Percentiles rank a stretch among this genome's conserved stretches.
Evolutionary conservation across 2,797 vertebrate species (phyloP).

Genomic region (Siniperca obscura): DNA sequence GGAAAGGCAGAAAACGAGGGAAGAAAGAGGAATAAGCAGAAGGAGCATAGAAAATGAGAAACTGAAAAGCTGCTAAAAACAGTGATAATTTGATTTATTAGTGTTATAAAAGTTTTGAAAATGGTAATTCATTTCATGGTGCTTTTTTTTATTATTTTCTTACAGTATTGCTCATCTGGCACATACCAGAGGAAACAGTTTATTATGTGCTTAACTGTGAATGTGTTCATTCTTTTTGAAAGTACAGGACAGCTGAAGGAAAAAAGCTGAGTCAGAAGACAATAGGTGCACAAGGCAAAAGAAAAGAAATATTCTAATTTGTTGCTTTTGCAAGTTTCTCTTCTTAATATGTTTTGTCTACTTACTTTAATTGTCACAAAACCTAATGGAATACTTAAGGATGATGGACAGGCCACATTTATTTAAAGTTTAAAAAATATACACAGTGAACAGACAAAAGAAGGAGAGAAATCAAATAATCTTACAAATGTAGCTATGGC

Average conservation of each 20-base stretch:
- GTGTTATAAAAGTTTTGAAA: neutral
- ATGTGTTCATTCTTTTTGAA: neutral
- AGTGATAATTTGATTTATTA: neutral
- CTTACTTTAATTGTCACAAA: neutral
- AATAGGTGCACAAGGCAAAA: neutral
- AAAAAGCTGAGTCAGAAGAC: neutral
- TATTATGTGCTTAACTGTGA: neutral
- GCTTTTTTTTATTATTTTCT: neutral
- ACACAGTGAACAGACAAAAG: neutral
- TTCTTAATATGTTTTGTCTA: neutral
- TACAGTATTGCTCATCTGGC: neutral
- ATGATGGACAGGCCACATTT: neutral
- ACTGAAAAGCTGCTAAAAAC: slow-evolving; percentile 5
- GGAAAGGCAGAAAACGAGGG: slow-evolving; percentile 46
- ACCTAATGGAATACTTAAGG: neutral
- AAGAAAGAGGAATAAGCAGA: slow-evolving; percentile 23
- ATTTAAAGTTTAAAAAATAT: neutral
- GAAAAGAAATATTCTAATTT: neutral
- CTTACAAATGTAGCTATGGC: neutral
- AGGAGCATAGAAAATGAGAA: slow-evolving; percentile 12
- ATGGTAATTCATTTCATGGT: neutral
- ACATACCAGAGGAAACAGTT: neutral
- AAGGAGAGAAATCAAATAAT: neutral
- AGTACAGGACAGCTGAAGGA: neutral
- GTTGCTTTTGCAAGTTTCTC: neutral